Percentiles rank a stretch among this genome's conserved stretches.
Evolutionary conservation across 2,113 vertebrate genomes (phyloP).

Genomic region (Syrmaticus mikado): DNA sequence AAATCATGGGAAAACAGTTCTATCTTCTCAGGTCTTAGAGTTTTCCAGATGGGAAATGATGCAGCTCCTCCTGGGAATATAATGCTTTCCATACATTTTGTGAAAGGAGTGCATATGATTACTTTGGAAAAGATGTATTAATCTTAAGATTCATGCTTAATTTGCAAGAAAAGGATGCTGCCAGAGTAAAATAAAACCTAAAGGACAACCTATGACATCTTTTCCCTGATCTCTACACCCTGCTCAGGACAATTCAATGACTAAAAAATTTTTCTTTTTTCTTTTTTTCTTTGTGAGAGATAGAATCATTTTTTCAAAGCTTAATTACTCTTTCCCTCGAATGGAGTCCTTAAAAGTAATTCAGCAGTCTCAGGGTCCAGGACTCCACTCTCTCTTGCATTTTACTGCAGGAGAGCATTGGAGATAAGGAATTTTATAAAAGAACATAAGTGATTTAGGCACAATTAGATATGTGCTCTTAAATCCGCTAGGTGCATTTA

Average conservation of each 20-base stretch:
- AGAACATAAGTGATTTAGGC: conserved; percentile 18
- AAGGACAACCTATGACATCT: background rate
- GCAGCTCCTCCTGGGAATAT: background rate
- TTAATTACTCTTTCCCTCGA: conserved; percentile 9
- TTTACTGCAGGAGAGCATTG: background rate
- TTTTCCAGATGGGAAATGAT: conserved; percentile 51
- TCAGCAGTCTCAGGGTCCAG: background rate
- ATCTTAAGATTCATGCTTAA: background rate
- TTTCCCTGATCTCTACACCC: background rate
- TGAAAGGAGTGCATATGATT: background rate
- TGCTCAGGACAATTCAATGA: background rate
- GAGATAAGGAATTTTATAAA: conserved; percentile 40
- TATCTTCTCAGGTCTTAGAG: background rate
- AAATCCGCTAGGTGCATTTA: conserved; percentile 42
- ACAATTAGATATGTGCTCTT: conserved; percentile 29
- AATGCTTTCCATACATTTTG: background rate
- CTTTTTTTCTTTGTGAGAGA: background rate
- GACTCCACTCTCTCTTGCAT: background rate
- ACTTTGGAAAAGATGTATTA: background rate
- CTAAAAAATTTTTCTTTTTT: background rate
- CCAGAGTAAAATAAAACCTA: background rate
- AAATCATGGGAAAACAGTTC: background rate
- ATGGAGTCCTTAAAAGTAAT: background rate
- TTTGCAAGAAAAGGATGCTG: conserved; percentile 14
- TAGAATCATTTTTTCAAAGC: background rate